These are phyloP conservation scores for Todus mexicanus DNA, from an alignment of 2,797 vertebrate species.

Conservation along the genomic window DNA sequence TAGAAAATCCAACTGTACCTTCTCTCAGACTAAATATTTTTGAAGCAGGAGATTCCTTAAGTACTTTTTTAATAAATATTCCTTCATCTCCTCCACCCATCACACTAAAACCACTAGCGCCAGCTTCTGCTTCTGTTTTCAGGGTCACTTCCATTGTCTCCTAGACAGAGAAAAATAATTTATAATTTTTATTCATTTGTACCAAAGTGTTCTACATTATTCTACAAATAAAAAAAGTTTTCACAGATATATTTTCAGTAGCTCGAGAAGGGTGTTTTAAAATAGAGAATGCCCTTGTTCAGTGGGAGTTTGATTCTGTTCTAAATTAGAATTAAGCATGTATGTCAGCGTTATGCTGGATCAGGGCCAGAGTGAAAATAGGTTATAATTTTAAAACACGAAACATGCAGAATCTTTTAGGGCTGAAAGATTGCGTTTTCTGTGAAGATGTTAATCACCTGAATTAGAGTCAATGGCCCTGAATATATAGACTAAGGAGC, in stretches of 20 bases:
- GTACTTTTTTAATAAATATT: conserved; percentile 89
- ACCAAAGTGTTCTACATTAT: not conserved
- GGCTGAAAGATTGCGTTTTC: not conserved
- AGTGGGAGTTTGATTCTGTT: not conserved
- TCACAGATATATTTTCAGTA: not conserved
- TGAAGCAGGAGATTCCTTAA: conserved; percentile 88
- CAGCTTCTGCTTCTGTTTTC: conserved; percentile 84
- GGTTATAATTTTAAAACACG: not conserved
- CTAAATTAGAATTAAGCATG: not conserved
- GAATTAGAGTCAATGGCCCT: not conserved
- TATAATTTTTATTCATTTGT: not conserved
- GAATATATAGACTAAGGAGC: not conserved
- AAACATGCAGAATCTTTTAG: not conserved
- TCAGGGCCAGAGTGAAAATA: not conserved
- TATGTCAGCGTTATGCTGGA: not conserved
- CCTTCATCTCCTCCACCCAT: conserved; percentile 87
- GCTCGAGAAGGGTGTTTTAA: not conserved
- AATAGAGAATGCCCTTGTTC: not conserved
- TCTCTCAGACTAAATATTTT: conserved; percentile 87
- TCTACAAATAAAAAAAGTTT: not conserved
- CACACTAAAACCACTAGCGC: conserved; percentile 88
- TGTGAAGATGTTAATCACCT: not conserved
- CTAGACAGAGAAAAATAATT: conserved; percentile 59
- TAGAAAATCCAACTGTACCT: conserved; percentile 75
- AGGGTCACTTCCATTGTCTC: conserved; percentile 83